Base-by-base conservation (phyloP, 2,888 invertebrate genomes). In the Sthenelais limicola region DNA sequence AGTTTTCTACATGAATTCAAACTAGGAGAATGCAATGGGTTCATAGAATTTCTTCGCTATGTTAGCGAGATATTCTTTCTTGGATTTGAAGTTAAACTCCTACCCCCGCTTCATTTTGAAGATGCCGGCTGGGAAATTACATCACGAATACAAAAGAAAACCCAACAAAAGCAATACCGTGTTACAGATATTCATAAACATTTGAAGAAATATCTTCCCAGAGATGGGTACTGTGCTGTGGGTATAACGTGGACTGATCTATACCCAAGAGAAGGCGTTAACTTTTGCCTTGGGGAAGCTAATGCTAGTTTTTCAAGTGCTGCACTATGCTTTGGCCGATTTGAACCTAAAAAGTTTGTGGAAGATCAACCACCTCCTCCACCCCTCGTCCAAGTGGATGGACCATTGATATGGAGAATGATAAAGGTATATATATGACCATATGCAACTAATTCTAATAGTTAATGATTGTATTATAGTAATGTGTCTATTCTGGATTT, bases 161-260 rank as follows among this genome's bases (percentile, higher is more conserved):
- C 85, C 9, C 76, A 78, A n/a, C 74, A 82, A 49, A 77, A 79
- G 68, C 86, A 86, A 68, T 80, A 79, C 56, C 76, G 80, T 52
- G 84, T 82, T 1, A 75, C 72, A 18, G 83, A 84, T 73, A 80
- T 86, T 48, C 80, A 80, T 71, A 76, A 76, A 1, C 72, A 75
- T 26, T 75, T 86, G 28, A 73, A 78, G 43, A 79, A 74, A 32
- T 58, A 77, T 12, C 75, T 78, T 12, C 86, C 86, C 7, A 69
- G 73, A 38, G 81, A 85, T 80, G 83, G 82, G 2, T 77, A 78
- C 58, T 82, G 83, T 62, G 80, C 84, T 28, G 75, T 85, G 66
- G 86, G 86, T n/a, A 74, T 86, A 12, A 78, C 79, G 3, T 86
- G 85, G 86, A 84, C 85, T 15, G 86, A 86, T 73, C 78, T 86